Evolutionary conservation across 2,888 invertebrate genomes (phyloP), one percentile per base, ranked within the genome.

Genomic region (Cephus sareptanus): DNA sequence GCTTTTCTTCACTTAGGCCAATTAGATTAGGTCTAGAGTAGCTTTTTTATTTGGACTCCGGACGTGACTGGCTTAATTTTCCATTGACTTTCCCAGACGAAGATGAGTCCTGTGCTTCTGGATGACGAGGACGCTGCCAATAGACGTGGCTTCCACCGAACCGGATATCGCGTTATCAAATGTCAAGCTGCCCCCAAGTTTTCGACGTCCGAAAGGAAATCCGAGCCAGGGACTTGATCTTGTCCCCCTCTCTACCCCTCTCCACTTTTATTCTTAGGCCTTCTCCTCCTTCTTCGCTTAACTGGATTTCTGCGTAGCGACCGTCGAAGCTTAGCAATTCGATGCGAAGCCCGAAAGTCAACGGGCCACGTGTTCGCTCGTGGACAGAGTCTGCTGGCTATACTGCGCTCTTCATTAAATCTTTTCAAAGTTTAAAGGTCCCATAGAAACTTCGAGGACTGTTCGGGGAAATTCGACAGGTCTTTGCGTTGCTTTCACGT

Each of bases 281-380:
- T 23, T 6, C 23, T 81, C 80, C 83, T 81, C 80, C 81, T 82
- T 83, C 84, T 85, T 85, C 85, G 85, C 84, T 84, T 85, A 84
- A 83, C 83, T 81, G 83, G 83, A 85, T 85, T 83, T 83, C 83
- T 81, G 81, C 83, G 80, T 75, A 79, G 80, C 80, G 85, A 85
- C 85, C 85, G 82, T 82, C 79, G 77, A 83, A 84, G 85, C 85
- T 85, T 85, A 85, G 83, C 83, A 85, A 85, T 83, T 80, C 85
- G 85, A 83, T 79, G 82, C 84, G 56, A 56, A 56, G 56, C 56
- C 74, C 75, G 79, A 83, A 81, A 82, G 79, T 78, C 76, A 79
- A 74, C 76, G 78, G 76, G 76, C 78, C 75, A 69, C 76, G 69
- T 73, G 34, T 3, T 31, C 68, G 40, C 6, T 9, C 56, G 1